These are phyloP conservation scores for Idris sp. DNA, from an alignment of 1,140 invertebrate genomes.

Conservation along the genomic window DNA sequence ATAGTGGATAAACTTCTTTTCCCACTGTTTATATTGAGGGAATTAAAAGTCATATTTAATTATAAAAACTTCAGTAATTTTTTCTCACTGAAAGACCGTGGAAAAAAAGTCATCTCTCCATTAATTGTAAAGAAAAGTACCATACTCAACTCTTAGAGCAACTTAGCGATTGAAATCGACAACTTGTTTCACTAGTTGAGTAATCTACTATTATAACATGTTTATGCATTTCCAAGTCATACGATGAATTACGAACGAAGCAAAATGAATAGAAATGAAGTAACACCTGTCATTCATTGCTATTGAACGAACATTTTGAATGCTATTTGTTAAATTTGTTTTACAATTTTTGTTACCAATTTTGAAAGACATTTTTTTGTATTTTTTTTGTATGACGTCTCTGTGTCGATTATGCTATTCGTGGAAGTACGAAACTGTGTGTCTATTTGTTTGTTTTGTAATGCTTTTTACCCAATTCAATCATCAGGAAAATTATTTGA, in stretches of 20 bases:
- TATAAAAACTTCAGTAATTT: too few relatives aligned
- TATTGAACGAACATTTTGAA: conserved; percentile 43
- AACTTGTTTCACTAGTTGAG: too few relatives aligned
- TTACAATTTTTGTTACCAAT: conserved; percentile 2
- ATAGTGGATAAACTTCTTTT: too few relatives aligned
- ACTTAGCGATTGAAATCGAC: too few relatives aligned
- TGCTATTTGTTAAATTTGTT: conserved; percentile 10
- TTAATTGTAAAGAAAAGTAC: too few relatives aligned
- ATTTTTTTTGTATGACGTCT: conserved; percentile 4
- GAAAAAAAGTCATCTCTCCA: too few relatives aligned
- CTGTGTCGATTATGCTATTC: conserved; percentile 15
- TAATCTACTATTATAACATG: too few relatives aligned
- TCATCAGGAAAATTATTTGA: not conserved
- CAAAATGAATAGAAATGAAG: conserved; percentile 46
- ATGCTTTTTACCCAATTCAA: conserved; percentile 41
- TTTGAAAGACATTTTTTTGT: conserved; percentile 7
- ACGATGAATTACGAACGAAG: conserved; percentile 32
- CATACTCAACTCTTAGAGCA: too few relatives aligned
- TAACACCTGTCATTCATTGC: conserved; percentile 41
- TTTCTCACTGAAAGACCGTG: too few relatives aligned
- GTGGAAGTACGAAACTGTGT: conserved; percentile 44
- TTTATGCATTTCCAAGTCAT: conserved; percentile 34
- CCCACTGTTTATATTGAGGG: too few relatives aligned
- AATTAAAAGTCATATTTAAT: too few relatives aligned
- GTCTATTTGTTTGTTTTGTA: conserved; percentile 53